Percentiles rank a stretch among this genome's conserved stretches.
Conservation (phyloP, 2,797 vertebrate genomes). For the Spea hammondii region DNA sequence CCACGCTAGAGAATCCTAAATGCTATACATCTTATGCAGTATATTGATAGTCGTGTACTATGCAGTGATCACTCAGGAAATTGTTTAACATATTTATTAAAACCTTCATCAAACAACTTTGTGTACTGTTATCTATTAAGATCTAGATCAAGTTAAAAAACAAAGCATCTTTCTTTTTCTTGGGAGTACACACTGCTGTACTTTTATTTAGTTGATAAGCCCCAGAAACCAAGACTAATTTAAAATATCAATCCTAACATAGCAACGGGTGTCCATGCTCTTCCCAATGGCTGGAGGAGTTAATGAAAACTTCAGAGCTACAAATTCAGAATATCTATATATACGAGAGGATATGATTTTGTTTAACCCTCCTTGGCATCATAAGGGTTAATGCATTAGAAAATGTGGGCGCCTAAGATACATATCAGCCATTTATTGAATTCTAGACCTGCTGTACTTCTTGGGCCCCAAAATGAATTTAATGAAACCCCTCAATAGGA, state of each 20-base stretch:
- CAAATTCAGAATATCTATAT: background rate
- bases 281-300: background rate
- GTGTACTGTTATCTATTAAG: no score
- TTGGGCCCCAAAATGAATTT: slow-evolving; percentile 47
- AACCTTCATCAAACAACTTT: no score
- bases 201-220: background rate
- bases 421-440: slow-evolving; percentile 46
- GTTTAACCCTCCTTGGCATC: background rate
- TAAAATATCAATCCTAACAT: background rate
- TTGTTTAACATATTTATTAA: no score
- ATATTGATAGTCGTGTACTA: no score
- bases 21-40: no score
- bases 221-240: background rate
- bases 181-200: background rate
- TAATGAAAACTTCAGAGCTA: background rate
- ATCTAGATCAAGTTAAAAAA: no score
- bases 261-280: background rate
- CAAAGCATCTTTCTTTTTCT: no score
- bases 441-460: slow-evolving; percentile 35
- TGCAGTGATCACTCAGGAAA: no score
- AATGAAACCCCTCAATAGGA: slow-evolving; percentile 47
- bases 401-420: slow-evolving; percentile 42
- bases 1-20: no score
- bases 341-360: background rate
- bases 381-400: slow-evolving; percentile 29